Evolutionary conservation across 2,888 invertebrate genomes (phyloP), one percentile per base, ranked within the genome.

Genomic region (Nymphalis polychloros): DNA sequence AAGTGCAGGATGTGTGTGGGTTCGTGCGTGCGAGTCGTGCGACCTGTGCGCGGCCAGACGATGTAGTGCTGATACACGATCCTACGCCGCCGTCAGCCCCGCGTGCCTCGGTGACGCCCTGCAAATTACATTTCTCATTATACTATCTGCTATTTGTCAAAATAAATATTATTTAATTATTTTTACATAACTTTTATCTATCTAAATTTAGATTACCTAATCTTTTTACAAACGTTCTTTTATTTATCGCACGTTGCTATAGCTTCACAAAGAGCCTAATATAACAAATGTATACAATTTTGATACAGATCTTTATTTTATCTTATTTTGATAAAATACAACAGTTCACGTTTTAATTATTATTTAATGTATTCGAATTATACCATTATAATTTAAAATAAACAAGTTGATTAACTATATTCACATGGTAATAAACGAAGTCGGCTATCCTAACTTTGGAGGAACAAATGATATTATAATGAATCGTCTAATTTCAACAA

Each of bases 21-120:
- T 48, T 46, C 74, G 72, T 84, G 82, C 81, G 84, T 77, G 79
- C 78, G 84, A 87, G 88, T 84, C 90, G 92, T 90, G 92, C 88
- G 90, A 82, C 88, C 87, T 87, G 89, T 79, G 80, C 88, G 91
- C 92, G 81, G 79, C 85, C 87, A 79, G 79, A 78, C 83, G 83
- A 78, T 80, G 85, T 84, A 87, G 87, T 91, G 57, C 41, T 57
- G 91, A 76, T 81, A 86, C 84, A 85, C 83, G 82, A 84, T 84
- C 79, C 80, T 78, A 76, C 78, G 57, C 79, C 79, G 81, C 79
- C 78, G 81, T 80, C 80, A 80, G 84, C 87, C 89, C 86, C 90
- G 89, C 89, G 87, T 84, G 83, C 83, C 86, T 82, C 90, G 87
- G 79, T 86, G 85, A 84, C 90, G 88, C 86, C 89, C 92, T 91